Conservation (phyloP, 2,113 vertebrate genomes). For the Rhinopomastus cyanomelas region DNA sequence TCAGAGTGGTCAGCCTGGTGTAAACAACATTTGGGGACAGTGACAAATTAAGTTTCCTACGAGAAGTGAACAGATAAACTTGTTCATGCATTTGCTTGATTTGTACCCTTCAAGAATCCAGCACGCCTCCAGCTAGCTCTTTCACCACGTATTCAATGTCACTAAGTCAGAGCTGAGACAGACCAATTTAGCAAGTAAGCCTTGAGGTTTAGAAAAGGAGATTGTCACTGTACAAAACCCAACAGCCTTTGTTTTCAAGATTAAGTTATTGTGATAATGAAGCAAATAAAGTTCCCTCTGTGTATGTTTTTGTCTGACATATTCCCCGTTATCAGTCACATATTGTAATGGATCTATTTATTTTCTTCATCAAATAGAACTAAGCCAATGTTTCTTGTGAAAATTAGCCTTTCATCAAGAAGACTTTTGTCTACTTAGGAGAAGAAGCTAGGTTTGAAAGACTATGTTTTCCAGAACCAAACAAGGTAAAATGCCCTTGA, state of each 20-base stretch:
- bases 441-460: neutral
- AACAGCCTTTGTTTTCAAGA: neutral
- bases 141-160: neutral
- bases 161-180: neutral
- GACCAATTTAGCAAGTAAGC: neutral
- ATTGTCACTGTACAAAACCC: neutral
- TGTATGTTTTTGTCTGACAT: neutral
- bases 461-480: neutral
- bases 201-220: neutral
- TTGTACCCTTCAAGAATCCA: neutral
- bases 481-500: slow-evolving; percentile 19
- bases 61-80: neutral
- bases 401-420: neutral
- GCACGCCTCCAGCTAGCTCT: neutral
- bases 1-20: neutral
- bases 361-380: neutral
- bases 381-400: neutral
- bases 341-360: neutral
- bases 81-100: neutral
- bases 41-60: neutral
- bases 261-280: neutral
- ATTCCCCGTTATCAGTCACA: neutral
- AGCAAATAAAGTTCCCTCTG: neutral
- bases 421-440: neutral
- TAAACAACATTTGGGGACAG: neutral